Evolutionary conservation across 2,113 vertebrate species (phyloP).

Genomic region (Girardinichthys multiradiatus): DNA sequence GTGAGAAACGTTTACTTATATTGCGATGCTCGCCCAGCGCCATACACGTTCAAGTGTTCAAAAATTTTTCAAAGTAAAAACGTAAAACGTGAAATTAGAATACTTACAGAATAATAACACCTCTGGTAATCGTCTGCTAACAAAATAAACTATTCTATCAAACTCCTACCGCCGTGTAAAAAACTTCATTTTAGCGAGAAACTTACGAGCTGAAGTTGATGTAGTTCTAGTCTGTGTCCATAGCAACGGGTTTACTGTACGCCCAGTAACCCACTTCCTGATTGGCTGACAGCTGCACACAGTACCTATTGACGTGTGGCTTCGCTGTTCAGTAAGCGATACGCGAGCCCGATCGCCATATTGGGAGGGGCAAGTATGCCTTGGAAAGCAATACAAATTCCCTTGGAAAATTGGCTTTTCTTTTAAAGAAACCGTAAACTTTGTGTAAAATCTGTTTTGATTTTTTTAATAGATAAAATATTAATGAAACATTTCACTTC

Average conservation of each 20-base stretch:
- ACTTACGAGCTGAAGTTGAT: background rate
- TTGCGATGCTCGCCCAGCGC: background rate
- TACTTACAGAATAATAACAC: background rate
- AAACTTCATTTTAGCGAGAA: background rate
- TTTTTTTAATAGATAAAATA: too few relatives aligned
- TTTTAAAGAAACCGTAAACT: too few relatives aligned
- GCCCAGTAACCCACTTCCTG: slow-evolving; percentile 36
- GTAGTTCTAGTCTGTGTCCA: slow-evolving; percentile 39
- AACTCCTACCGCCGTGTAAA: slow-evolving; percentile 1
- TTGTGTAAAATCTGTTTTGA: too few relatives aligned
- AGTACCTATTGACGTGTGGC: background rate
- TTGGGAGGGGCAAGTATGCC: background rate
- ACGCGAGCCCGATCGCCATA: background rate
- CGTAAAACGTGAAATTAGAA: background rate
- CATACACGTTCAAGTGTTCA: background rate
- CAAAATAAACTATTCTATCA: background rate
- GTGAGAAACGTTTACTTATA: background rate
- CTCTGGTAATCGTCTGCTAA: background rate
- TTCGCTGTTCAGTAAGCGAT: background rate
- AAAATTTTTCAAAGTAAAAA: background rate
- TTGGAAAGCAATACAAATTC: background rate
- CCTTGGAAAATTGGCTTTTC: too few relatives aligned
- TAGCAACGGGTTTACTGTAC: background rate
- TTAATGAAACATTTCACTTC: too few relatives aligned
- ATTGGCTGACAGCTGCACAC: slow-evolving; percentile 39